A percentile compares a stretch with the other conserved stretches of the same genome.
Conservation (phyloP, 1,140 invertebrate genomes). For the Bombus vancouverensis region DNA sequence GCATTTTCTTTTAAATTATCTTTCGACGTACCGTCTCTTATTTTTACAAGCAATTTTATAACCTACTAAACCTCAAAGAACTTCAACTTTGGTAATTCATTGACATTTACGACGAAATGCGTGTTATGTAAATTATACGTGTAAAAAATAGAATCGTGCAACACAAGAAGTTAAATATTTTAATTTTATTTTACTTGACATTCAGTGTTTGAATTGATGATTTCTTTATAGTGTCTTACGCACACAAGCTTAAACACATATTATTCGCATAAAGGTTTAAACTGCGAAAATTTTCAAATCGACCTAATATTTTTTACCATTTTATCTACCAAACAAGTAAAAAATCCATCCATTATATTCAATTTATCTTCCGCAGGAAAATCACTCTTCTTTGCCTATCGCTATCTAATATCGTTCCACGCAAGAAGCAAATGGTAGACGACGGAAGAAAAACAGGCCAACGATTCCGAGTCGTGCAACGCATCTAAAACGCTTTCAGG, state of each 20-base stretch:
- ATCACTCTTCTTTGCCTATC: background rate
- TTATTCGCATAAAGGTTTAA: no score
- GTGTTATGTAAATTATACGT: background rate
- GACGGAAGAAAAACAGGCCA: background rate
- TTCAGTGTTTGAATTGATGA: no score
- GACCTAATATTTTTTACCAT: background rate
- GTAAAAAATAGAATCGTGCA: background rate
- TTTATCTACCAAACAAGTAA: background rate
- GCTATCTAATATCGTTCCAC: background rate
- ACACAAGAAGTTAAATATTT: no score
- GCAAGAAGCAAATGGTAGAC: background rate
- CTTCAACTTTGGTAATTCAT: background rate
- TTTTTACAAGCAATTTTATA: background rate
- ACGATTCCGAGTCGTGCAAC: constrained; percentile 7
- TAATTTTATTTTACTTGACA: no score
- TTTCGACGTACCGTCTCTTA: background rate
- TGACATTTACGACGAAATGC: background rate
- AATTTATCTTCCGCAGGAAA: background rate
- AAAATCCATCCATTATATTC: background rate
- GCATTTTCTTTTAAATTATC: no score
- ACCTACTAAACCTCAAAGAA: background rate
- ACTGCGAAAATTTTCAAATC: background rate
- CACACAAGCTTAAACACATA: no score
- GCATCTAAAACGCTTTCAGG: background rate
- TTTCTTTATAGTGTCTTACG: no score